A percentile compares a stretch with the other conserved stretches of the same genome.
Conservation (phyloP, 2,113 vertebrate species). For the Ibidorhyncha struthersii region DNA sequence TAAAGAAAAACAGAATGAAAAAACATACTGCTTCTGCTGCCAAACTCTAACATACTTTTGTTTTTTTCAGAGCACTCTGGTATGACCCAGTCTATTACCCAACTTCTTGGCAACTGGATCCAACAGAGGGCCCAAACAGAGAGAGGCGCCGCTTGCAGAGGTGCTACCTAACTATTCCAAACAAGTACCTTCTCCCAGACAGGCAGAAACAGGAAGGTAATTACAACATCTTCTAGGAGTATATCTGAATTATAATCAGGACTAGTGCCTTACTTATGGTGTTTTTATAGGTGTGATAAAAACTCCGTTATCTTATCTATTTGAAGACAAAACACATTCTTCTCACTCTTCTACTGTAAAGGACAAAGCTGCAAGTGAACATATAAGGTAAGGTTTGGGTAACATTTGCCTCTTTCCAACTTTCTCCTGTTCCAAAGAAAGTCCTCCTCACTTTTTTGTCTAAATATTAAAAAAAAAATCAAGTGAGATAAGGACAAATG, state of each 20-base stretch:
- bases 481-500: background rate
- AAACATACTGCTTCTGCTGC: background rate
- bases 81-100: slow-evolving; percentile 92
- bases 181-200: slow-evolving; percentile 95
- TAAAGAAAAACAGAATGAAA: background rate
- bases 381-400: slow-evolving; percentile 85
- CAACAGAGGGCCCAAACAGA: slow-evolving; percentile 94
- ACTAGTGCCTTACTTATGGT: background rate
- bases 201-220: slow-evolving; percentile 90
- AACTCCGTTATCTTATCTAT: slow-evolving; percentile 88
- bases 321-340: slow-evolving; percentile 97
- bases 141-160: slow-evolving; percentile 93
- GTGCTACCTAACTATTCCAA: slow-evolving; percentile 96
- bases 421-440: background rate
- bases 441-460: background rate
- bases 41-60: background rate
- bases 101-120: slow-evolving; percentile 95
- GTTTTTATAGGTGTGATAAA: slow-evolving; percentile 81
- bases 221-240: background rate
- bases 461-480: background rate
- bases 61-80: slow-evolving; percentile 87
- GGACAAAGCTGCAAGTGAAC: slow-evolving; percentile 98
- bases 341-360: slow-evolving; percentile 98
- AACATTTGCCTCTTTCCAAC: background rate
- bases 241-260: background rate